phyloP scores from a whole-genome alignment of 1,140 invertebrate genomes.

The Drosophila nasuta region DNA sequence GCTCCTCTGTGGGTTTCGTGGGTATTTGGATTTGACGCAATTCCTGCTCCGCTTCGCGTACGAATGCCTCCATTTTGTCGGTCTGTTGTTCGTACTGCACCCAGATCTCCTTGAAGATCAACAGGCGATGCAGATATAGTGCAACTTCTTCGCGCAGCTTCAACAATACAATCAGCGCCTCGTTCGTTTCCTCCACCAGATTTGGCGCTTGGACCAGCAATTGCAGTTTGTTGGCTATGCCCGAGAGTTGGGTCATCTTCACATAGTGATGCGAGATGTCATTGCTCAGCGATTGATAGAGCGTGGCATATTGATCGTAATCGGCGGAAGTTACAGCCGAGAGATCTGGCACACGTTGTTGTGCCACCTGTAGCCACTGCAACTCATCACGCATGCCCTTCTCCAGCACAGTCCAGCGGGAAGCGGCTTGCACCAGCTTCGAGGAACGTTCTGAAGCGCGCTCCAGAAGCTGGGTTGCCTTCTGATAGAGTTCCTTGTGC shows the following conservation, averaged over 20 bases:
- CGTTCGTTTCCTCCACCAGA: constrained; percentile 89
- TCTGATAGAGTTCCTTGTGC: constrained; percentile 91
- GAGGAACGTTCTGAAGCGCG: constrained; percentile 91
- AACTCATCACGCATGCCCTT: constrained; percentile 93
- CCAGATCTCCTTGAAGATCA: constrained; percentile 92
- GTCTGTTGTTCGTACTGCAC: constrained; percentile 89
- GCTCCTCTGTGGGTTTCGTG: constrained; percentile 86
- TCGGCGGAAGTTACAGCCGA: constrained; percentile 91
- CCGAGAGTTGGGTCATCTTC: constrained; percentile 89
- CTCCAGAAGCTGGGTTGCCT: constrained; percentile 91
- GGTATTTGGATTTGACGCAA: constrained; percentile 86
- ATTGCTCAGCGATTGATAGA: constrained; percentile 91
- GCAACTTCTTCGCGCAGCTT: constrained; percentile 91
- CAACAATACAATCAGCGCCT: constrained; percentile 89
- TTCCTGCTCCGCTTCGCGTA: constrained; percentile 89
- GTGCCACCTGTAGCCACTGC: constrained; percentile 92
- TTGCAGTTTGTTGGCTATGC: constrained; percentile 90
- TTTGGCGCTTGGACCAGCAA: constrained; percentile 90
- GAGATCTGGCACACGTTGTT: constrained; percentile 92
- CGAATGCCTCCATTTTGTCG: constrained; percentile 91
- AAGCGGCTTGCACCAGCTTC: constrained; percentile 92
- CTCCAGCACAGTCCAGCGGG: constrained; percentile 92
- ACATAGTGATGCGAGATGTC: constrained; percentile 92
- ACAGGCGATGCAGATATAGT: constrained; percentile 88
- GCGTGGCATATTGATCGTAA: constrained; percentile 92